Evolutionary conservation across 2,113 vertebrate genomes (phyloP), one percentile per base, ranked within the genome.

Genomic region (Nipponia nippon): DNA sequence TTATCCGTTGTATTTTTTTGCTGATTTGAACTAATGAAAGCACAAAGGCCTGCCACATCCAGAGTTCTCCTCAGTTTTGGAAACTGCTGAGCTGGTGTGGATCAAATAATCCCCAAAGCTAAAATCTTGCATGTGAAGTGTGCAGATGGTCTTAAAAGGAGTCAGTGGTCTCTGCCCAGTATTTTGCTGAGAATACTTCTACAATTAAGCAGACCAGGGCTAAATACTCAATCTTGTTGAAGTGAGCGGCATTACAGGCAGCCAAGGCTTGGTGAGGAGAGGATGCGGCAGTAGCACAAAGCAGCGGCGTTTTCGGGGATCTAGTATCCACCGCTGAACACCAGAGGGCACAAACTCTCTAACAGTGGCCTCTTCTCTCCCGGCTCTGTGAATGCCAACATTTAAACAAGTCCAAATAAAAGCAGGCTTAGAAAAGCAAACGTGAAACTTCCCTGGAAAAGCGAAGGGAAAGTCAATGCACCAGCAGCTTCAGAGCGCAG

Each of bases 321-420:
- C 92, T 84, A 42, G 14, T 49, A 55, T 25, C 46, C 58, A 14
- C 20, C 6, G 22, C 63, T 40, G 88, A 97, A 95, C 96, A 90
- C 52, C 89, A 97, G 97, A 95, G 96, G 97, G 96, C 97, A 94
- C 94, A 95, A 87, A 93, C 42, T 91, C 94, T 89, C 94, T 7
- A 29, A 49, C n/a, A 84, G 95, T 17, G 11, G 5, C 62, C 66
- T 49, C 56, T 34, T n/a, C 40, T 38, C 56, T n/a, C 40, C 38
- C 5, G 9, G 49, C 69, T 63, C 70, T 30, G 7, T 1, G 16
- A 42, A 46, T 11, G 84, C 66, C 81, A 27, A 7, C 67, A 1
- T 14, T 58, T 42, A 32, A 59, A 42, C 21, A 25, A 50, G 47
- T 11, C 61, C 80, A 16, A n/a, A 40, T 34, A 38, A 52, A 85